A percentile compares a stretch with the other conserved stretches of the same genome.
These are phyloP conservation scores for Mimas tiliae DNA, from an alignment of 2,888 invertebrate genomes.

Conservation along the genomic window DNA sequence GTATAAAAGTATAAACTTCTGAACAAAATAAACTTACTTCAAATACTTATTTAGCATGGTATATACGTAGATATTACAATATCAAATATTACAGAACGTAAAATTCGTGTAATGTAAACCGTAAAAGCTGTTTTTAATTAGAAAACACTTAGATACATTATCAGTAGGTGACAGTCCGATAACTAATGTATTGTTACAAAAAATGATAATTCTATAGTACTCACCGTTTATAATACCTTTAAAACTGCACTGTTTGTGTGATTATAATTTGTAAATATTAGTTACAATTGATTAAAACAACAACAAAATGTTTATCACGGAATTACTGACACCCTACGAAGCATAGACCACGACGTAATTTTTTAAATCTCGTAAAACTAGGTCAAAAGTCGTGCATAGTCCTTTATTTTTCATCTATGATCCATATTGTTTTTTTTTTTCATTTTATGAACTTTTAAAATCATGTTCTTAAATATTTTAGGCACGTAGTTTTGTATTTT, in stretches of 20 bases:
- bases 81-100: background rate
- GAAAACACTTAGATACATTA: slow-evolving; percentile 16
- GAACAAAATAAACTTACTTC: background rate
- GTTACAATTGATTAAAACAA: slow-evolving; percentile 14
- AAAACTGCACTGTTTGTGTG: slow-evolving; percentile 3
- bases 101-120: background rate
- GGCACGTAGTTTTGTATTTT: no score
- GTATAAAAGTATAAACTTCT: slow-evolving; percentile 39
- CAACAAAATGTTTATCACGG: slow-evolving; percentile 37
- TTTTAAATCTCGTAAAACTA: slow-evolving; percentile 37
- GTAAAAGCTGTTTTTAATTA: background rate
- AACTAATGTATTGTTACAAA: slow-evolving; percentile 1
- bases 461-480: no score
- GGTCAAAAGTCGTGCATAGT: slow-evolving; percentile 28
- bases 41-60: background rate
- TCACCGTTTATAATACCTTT: slow-evolving; percentile 29
- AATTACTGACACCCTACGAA: slow-evolving; percentile 62
- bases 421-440: background rate
- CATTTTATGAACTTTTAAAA: no score
- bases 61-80: no score
- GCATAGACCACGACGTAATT: slow-evolving; percentile 51
- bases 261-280: background rate
- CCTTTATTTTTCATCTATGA: background rate
- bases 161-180: background rate
- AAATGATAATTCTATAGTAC: background rate